These are phyloP conservation scores for Paratilapia polleni DNA, from an alignment of 2,113 vertebrate genomes.

Conservation along the genomic window DNA sequence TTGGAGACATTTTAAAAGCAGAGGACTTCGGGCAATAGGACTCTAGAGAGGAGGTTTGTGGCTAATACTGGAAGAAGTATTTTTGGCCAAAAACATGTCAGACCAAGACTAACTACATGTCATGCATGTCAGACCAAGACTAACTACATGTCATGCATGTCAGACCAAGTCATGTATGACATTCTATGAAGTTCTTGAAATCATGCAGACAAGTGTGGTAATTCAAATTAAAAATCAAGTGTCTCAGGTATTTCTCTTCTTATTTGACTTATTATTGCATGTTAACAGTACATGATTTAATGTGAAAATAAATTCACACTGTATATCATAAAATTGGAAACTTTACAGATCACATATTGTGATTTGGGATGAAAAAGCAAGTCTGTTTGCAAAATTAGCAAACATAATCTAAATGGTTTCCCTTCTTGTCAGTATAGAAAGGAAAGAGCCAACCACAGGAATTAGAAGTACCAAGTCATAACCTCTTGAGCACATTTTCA, in stretches of 20 bases:
- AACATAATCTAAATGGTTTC: not conserved
- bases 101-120: too few relatives aligned
- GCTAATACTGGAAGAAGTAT: not conserved
- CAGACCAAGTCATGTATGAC: not conserved
- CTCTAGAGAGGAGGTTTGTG: not conserved
- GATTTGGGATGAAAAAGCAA: not conserved
- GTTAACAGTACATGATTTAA: not conserved
- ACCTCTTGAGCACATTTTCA: not conserved
- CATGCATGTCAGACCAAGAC: not conserved
- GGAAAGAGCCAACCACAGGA: not conserved
- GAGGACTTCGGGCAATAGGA: not conserved
- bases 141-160: constrained; percentile 2
- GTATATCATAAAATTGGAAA: not conserved
- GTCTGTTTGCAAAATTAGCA: not conserved
- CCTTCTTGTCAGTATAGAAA: not conserved
- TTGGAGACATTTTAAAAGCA: constrained; percentile 13
- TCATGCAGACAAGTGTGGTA: not conserved
- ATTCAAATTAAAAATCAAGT: too few relatives aligned
- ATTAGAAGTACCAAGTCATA: not conserved
- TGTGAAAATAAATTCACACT: not conserved
- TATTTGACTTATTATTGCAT: not conserved
- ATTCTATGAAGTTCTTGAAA: constrained; percentile 6
- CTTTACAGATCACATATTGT: not conserved
- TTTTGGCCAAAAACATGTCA: too few relatives aligned
- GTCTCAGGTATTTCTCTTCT: too few relatives aligned